Conservation (phyloP, 2,888 invertebrate species). For the Hoplodrina blanda region DNA sequence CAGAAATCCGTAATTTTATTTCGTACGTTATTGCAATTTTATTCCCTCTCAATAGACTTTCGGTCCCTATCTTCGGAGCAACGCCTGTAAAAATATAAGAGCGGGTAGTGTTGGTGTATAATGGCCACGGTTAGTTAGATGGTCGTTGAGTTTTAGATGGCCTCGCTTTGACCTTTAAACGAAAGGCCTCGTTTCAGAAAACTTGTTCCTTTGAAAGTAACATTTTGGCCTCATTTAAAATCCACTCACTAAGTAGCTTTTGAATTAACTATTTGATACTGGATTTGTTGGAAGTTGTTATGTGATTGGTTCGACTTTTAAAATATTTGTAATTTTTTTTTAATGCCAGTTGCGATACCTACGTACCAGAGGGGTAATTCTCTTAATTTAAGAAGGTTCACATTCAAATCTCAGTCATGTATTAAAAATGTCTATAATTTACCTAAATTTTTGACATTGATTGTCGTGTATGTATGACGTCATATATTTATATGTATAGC, state of each 20-base stretch:
- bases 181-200: slow-evolving; percentile 62
- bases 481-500: too few relatives aligned
- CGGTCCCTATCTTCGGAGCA: slow-evolving; percentile 28
- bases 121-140: slow-evolving; percentile 65
- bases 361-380: too few relatives aligned
- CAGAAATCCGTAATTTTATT: not conserved
- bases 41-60: slow-evolving; percentile 23
- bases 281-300: slow-evolving; percentile 16
- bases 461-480: too few relatives aligned
- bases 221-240: slow-evolving; percentile 59
- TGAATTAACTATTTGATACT: slow-evolving; percentile 42
- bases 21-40: slow-evolving; percentile 36
- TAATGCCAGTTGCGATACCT: not conserved
- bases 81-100: slow-evolving; percentile 54
- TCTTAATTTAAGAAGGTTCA: too few relatives aligned
- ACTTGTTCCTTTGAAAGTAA: slow-evolving; percentile 59
- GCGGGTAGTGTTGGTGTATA: slow-evolving; percentile 65
- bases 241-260: slow-evolving; percentile 39
- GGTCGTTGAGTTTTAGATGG: slow-evolving; percentile 69
- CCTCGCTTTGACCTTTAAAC: slow-evolving; percentile 66
- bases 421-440: too few relatives aligned
- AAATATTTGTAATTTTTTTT: slow-evolving; percentile 1
- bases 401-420: too few relatives aligned
- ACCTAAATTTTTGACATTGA: too few relatives aligned
- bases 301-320: slow-evolving; percentile 9